Conservation (phyloP, 2,113 vertebrate genomes). For the Pandion haliaetus region DNA sequence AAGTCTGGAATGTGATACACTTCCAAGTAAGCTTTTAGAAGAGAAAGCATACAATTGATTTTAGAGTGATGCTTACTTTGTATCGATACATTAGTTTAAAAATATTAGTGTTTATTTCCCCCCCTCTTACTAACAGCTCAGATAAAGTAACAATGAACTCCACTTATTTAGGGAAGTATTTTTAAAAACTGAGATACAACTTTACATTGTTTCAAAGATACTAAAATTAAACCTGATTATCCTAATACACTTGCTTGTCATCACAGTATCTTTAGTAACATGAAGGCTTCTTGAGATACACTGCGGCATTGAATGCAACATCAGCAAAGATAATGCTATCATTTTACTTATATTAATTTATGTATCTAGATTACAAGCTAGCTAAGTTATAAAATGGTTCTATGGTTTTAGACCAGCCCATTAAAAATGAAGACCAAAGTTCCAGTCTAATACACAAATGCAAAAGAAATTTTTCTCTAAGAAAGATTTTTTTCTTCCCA, state of each 20-base stretch:
- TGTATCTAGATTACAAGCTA: neutral
- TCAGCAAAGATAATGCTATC: neutral
- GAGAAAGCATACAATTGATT: neutral
- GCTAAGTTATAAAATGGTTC: neutral
- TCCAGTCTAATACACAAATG: neutral
- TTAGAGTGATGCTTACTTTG: neutral
- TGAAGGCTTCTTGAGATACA: neutral
- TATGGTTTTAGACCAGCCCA: neutral
- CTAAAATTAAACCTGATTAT: neutral
- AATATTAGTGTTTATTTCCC: neutral
- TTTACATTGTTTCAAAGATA: neutral
- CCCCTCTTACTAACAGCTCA: neutral
- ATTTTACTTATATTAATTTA: neutral
- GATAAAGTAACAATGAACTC: neutral
- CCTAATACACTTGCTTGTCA: neutral
- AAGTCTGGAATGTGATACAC: neutral
- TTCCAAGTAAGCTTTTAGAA: neutral
- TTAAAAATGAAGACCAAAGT: neutral
- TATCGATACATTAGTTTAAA: neutral
- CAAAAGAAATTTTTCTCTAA: neutral
- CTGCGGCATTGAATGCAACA: neutral
- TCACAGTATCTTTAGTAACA: neutral
- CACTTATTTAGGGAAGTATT: neutral
- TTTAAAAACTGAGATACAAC: neutral
- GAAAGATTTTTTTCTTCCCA: neutral